Evolutionary conservation across 2,797 vertebrate genomes (phyloP), one percentile per base, ranked within the genome.

Genomic region (Chrysocyon brachyurus): DNA sequence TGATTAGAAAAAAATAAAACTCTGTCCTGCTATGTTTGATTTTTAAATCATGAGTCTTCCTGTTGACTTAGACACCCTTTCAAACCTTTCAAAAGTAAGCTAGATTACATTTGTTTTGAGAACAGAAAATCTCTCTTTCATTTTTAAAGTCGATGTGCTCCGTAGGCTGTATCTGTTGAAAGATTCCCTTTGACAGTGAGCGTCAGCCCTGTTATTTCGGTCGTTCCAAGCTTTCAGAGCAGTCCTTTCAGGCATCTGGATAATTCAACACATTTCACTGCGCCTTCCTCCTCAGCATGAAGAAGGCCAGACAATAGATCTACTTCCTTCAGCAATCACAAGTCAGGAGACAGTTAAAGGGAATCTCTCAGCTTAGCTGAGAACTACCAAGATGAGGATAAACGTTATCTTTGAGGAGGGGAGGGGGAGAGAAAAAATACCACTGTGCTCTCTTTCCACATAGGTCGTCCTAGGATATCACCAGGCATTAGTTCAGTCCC

Each of bases 221-320:
- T 72, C 83, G 64, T 90, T 97, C 75, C 87, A 96, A 52, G 90
- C 96, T 97, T 97, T 97, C 52, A 68, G 82, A 96, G 92, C 56
- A 70, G 93, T 87, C 54, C 70, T 97, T 97, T 94, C 22, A 90
- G 57, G 86, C 92, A 91, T 97, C 94, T 70, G 26, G 90, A 90
- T 84, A 97, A 95, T 96, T 97, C 97, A 95, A 97, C 97, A 97
- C 92, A 97, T 98, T 98, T 96, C 91, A 85, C 63, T 81, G 82
- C 0, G 12, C 93, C 86, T 98, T 96, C 95, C 93, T 87, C 77
- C 91, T 79, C 70, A 96, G 88, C 49, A 56, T 40, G 93, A 95
- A 96, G 97, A 98, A 96, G 31, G 68, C 96, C 94, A 96, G 96
- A 93, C 75, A 95, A 89, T 59, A 78, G 84, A 92, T 97, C 88